Conservation (phyloP, 2,888 invertebrate genomes). For the Arctia plantaginis region DNA sequence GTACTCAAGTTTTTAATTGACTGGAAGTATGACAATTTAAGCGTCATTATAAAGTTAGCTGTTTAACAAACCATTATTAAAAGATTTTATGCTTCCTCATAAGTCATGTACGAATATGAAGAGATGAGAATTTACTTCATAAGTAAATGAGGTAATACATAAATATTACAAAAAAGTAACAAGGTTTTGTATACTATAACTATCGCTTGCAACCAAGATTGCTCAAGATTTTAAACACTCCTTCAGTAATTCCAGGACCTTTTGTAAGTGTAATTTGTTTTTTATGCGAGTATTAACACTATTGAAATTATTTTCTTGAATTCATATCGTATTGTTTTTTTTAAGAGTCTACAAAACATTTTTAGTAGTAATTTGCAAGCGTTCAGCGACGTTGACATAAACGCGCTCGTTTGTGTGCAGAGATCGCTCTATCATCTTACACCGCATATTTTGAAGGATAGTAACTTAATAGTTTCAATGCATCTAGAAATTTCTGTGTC, state of each 20-base stretch:
- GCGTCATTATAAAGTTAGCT: slow-evolving; percentile 16
- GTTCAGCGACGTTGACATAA: background rate
- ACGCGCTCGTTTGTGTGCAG: background rate
- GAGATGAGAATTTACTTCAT: background rate
- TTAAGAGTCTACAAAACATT: too few species aligned
- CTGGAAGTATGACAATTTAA: slow-evolving; percentile 10
- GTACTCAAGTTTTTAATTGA: slow-evolving; percentile 2
- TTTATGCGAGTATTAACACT: too few species aligned
- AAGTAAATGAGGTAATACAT: background rate
- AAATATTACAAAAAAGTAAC: too few species aligned
- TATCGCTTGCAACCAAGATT: too few species aligned
- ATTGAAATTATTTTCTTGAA: too few species aligned
- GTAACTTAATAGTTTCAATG: background rate
- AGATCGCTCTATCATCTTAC: background rate
- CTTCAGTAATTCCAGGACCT: too few species aligned
- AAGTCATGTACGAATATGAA: slow-evolving; percentile 11
- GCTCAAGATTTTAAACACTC: too few species aligned
- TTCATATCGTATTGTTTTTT: too few species aligned
- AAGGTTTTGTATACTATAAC: too few species aligned
- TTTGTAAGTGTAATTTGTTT: too few species aligned
- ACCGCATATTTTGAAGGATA: background rate
- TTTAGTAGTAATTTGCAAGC: background rate
- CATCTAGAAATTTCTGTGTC: background rate
- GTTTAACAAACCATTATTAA: slow-evolving; percentile 13
- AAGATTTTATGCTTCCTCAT: slow-evolving; percentile 8